phyloP scores from a whole-genome alignment of 2,888 invertebrate species.

The Agonopterix arenella region DNA sequence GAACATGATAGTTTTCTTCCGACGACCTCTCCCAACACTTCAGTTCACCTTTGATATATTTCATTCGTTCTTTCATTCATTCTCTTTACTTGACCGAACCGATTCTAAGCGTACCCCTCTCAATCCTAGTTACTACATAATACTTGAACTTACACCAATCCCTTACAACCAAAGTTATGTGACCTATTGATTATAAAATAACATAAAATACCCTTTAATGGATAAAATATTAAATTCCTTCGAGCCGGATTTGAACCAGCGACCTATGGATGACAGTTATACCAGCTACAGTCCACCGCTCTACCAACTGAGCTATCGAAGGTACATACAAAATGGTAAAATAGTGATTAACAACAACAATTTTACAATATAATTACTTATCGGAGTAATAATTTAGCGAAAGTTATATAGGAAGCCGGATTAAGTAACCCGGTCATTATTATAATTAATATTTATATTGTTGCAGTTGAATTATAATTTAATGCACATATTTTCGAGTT shows the following conservation, averaged over 20 bases:
- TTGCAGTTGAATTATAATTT: background rate
- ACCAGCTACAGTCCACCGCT: constrained; percentile 60
- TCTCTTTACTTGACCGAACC: no score
- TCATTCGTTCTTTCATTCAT: no score
- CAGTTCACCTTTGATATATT: no score
- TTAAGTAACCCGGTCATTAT: background rate
- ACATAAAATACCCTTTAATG: background rate
- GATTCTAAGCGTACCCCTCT: no score
- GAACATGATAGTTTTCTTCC: no score
- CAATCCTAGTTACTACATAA: no score
- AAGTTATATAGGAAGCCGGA: background rate
- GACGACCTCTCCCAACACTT: no score
- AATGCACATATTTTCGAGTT: background rate
- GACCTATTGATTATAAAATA: no score
- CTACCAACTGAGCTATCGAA: constrained; percentile 69
- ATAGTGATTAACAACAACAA: background rate
- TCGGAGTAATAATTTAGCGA: background rate
- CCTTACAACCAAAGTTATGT: background rate
- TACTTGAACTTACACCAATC: no score
- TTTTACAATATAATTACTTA: background rate
- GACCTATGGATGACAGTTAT: constrained; percentile 71
- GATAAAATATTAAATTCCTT: constrained; percentile 32
- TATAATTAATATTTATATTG: background rate
- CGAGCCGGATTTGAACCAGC: constrained; percentile 76
- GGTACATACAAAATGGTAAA: constrained; percentile 16